Conservation (phyloP, 92 coral and sea anemone species). For the Actinernus sp. region DNA sequence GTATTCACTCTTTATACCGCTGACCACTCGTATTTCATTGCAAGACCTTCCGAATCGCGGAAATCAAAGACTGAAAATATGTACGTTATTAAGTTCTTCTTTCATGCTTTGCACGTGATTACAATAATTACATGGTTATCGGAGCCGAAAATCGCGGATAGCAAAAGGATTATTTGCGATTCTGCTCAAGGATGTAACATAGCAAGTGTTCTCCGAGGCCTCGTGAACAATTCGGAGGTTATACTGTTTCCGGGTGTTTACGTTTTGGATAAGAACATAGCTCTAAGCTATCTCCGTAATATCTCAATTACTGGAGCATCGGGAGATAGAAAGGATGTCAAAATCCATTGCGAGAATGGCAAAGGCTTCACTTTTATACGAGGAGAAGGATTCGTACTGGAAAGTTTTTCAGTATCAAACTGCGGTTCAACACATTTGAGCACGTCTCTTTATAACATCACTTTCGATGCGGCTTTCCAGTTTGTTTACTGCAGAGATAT, state of each 20-base stretch:
- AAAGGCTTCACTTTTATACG: constrained; percentile 34
- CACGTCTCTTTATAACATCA: constrained; percentile 54
- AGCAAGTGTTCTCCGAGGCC: neutral
- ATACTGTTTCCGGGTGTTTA: constrained; percentile 29
- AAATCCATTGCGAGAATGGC: constrained; percentile 12
- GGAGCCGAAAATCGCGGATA: too few species aligned
- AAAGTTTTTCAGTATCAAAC: constrained; percentile 12
- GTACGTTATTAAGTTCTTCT: too few species aligned
- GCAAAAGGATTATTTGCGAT: too few species aligned
- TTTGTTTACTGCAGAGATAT: constrained; percentile 52
- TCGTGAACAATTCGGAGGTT: constrained; percentile 1
- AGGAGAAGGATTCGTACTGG: constrained; percentile 19
- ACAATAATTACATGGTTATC: too few species aligned
- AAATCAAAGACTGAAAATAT: too few species aligned
- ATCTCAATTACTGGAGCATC: constrained; percentile 21
- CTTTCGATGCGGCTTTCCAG: constrained; percentile 29
- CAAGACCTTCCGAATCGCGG: too few species aligned
- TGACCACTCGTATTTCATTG: too few species aligned
- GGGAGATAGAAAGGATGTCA: neutral
- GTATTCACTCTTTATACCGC: too few species aligned
- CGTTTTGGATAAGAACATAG: constrained; percentile 16
- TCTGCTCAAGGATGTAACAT: too few species aligned
- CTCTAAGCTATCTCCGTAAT: constrained; percentile 10
- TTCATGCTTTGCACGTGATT: too few species aligned
- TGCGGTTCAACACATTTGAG: constrained; percentile 43